Base-by-base conservation (phyloP, 2,113 vertebrate genomes). In the Phrynosoma platyrhinos region DNA sequence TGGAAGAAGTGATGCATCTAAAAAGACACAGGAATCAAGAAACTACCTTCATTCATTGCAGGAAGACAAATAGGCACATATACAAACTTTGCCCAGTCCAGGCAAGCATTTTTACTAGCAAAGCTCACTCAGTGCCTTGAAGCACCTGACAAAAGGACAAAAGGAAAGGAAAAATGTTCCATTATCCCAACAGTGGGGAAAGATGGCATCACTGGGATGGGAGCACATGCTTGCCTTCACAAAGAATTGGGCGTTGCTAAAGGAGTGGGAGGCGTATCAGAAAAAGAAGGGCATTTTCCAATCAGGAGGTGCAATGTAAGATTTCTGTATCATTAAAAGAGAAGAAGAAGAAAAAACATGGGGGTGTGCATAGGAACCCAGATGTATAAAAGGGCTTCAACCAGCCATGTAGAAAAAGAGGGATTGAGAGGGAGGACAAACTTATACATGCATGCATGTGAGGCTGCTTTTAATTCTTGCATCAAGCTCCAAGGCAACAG, bases 181-280 rank as follows among this genome's bases (percentile, higher is more conserved):
- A 64, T 23, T 64, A 78, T 85, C 4, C 0, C 75, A 87, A 25
- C 10, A 20, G 20, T 2, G 85, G 78, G 25, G 72, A 90, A 80
- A 86, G 3, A 9, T 77, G 9, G 5, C 0, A 52, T 86, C 71
- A 83, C 72, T 14, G 0, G 0, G 3, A 3, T 76, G n/a, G 62
- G 7, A 0, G 0, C 0, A 0, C 0, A 1, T 0, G 3, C 9
- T 72, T 2, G 0, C 30, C 40, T 9, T 25, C 0, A 0, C 83
- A 82, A 1, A 8, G 23, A 40, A 12, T 0, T 0, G 82, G 74
- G 79, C 82, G 84, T 71, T 82, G 0, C 0, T 21, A 27, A 81
- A 10, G 76, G 1, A 0, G 25, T 77, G 85, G 66, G 76, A 52
- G 92, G 1, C 0, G 5, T 36, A 32, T 62, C 25, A 42, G 64